Evolutionary conservation across 1,140 invertebrate genomes (phyloP).

Genomic region (Heliconius nattereri): DNA sequence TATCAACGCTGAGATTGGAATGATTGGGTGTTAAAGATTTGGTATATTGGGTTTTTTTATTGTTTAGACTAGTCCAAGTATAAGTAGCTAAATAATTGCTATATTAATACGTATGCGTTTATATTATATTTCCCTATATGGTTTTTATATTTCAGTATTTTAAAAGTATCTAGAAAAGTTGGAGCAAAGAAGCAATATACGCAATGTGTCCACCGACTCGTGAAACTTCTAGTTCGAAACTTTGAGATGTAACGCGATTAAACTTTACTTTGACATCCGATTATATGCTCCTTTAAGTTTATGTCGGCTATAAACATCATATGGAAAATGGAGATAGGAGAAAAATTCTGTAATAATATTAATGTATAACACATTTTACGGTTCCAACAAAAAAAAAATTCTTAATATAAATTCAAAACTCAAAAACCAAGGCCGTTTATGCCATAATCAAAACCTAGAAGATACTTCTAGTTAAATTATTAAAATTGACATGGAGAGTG

Average conservation of each 20-base stretch:
- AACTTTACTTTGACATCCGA: conserved; percentile 38
- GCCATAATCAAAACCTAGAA: too few species aligned
- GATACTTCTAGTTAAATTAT: too few species aligned
- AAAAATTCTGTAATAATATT: not conserved
- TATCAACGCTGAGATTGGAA: conserved; percentile 22
- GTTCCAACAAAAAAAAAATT: too few species aligned
- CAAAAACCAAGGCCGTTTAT: too few species aligned
- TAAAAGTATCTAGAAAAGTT: conserved; percentile 18
- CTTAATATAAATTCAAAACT: too few species aligned
- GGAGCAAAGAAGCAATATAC: conserved; percentile 31
- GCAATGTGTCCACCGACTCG: conserved; percentile 33
- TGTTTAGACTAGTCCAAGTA: not conserved
- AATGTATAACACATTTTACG: too few species aligned
- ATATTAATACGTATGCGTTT: too few species aligned
- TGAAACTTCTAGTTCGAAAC: conserved; percentile 30
- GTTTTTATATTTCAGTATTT: conserved; percentile 7
- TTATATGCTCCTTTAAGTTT: conserved; percentile 28
- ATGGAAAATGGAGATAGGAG: conserved; percentile 1
- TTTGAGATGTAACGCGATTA: conserved; percentile 34
- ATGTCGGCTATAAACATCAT: conserved; percentile 4
- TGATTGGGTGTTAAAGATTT: conserved; percentile 13
- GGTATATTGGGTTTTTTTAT: not conserved
- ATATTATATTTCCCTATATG: not conserved
- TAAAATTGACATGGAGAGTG: too few species aligned
- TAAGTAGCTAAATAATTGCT: too few species aligned